Evolutionary conservation across 1,140 invertebrate genomes (phyloP), one percentile per base, ranked within the genome.

Genomic region (Drosophila seguyi): DNA sequence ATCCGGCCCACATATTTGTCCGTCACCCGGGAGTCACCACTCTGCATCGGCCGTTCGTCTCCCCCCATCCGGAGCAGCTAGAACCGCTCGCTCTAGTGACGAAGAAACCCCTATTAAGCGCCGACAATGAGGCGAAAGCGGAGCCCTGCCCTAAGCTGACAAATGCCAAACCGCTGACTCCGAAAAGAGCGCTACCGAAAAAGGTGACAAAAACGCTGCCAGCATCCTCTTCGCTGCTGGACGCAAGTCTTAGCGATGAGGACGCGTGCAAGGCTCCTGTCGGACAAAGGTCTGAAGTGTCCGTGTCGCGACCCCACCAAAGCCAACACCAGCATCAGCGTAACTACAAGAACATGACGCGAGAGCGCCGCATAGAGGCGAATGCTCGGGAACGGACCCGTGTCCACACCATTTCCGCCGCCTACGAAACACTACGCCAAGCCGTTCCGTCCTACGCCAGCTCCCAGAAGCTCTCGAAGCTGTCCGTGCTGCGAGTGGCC

Each of bases 271-370:
- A 68, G 47, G 45, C 58, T 5, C 20, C 7, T 10, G 34, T 16
- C 62, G 42, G 39, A 20, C 31, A 38, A n/a, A 50, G 16, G 16
- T 20, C 50, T 2, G 47, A 71, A 6, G 31, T 27, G 18, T 50
- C 45, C 27, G 41, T 31, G 34, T 42, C 47, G 14, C 94, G 94
- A 11, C 93, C 94, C 29, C 95, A 97, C 55, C 56, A 25, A 22
- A 38, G 6, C 31, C 58, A 38, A 47, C 59, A 97, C 55, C 68
- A 66, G 13, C 45, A 97, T 50, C 96, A 97, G 80, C 95, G 97
- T 68, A 98, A 98, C 92, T 98, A 98, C 92, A 98, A 99, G 91
- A 98, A 98, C 90, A 98, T 98, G 97, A 98, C 97, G 0, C 93
- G 97, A 27, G 97, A 98, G 86, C 94, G 98, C 68, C 93, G 98